Evolutionary conservation across 1,140 invertebrate species (phyloP).

Genomic region (Apis cerana): DNA sequence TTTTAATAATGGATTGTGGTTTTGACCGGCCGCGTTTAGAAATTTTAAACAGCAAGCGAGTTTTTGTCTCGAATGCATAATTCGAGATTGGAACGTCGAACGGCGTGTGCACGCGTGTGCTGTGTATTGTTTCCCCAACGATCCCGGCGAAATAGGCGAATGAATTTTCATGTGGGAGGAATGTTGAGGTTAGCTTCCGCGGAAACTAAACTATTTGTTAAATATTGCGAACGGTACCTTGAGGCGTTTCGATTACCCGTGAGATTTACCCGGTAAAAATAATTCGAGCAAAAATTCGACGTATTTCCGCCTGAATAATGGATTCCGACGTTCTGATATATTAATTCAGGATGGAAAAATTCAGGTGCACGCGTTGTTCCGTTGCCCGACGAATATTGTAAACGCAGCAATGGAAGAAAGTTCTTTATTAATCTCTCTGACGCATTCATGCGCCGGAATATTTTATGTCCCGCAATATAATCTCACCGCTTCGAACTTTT

Average conservation of each 20-base stretch:
- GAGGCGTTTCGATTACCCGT: constrained; percentile 13
- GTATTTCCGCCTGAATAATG: neutral
- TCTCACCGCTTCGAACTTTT: neutral
- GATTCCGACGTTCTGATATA: neutral
- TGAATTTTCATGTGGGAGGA: neutral
- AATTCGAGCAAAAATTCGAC: neutral
- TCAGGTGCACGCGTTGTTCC: neutral
- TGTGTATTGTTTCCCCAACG: neutral
- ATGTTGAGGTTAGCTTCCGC: neutral
- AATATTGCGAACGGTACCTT: neutral
- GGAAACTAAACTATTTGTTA: neutral
- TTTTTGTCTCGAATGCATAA: constrained; percentile 6
- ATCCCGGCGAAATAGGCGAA: neutral
- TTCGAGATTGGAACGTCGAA: neutral
- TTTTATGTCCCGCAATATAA: neutral
- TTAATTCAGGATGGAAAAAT: neutral
- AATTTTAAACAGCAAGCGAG: neutral
- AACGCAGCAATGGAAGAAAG: neutral
- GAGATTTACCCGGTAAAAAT: constrained; percentile 5
- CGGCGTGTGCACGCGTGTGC: no score
- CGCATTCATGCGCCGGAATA: neutral
- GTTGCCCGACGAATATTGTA: no score
- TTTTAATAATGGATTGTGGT: neutral
- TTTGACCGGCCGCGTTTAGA: neutral
- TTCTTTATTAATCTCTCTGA: neutral